Evolutionary conservation across 2,113 vertebrate species (phyloP), one percentile per base, ranked within the genome.

Genomic region (Centropristis striata): DNA sequence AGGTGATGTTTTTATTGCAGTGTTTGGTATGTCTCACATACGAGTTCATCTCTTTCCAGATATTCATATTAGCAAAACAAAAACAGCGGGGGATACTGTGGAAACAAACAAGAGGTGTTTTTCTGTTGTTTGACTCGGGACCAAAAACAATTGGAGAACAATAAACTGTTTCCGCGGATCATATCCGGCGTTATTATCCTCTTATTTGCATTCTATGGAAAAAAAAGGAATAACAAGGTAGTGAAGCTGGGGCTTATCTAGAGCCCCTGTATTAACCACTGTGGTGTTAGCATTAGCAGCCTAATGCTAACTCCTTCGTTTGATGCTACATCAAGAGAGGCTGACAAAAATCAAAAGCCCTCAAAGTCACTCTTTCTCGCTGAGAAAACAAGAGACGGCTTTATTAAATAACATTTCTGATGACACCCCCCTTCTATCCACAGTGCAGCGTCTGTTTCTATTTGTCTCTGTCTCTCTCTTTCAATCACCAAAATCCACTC

Each of bases 71-170:
- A 54, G 65, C 76, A 84, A 88, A 90, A 89, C 89, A 90, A 86
- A 88, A 86, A 69, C 81, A 86, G 69, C 63, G 27, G 51, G 46
- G 41, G 47, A 58, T 39, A 36, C 36, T 6, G n/a, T 5, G 18
- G 73, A 68, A 72, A 78, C 66, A 92, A 91, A 92, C 86, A 91
- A 78, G 75, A 86, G 84, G 90, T 94, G 90, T 93, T 93, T 92
- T 92, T 90, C 60, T 91, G 76, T 81, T 86, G 78, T 90, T 88
- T 74, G 57, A 83, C 67, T 78, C 55, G 0, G 51, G 11, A 80
- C 55, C 77, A 83, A 91, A 89, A 92, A 90, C 87, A 92, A 94
- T 85, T 37, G 63, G 74, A 73, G 73, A 91, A 90, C 86, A 90
- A 90, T 89, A 41, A 80, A 71, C 75, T 32, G 66, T 78, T 84